phyloP scores from a whole-genome alignment of 2,113 vertebrate genomes.

The Hiodon tergisus region DNA sequence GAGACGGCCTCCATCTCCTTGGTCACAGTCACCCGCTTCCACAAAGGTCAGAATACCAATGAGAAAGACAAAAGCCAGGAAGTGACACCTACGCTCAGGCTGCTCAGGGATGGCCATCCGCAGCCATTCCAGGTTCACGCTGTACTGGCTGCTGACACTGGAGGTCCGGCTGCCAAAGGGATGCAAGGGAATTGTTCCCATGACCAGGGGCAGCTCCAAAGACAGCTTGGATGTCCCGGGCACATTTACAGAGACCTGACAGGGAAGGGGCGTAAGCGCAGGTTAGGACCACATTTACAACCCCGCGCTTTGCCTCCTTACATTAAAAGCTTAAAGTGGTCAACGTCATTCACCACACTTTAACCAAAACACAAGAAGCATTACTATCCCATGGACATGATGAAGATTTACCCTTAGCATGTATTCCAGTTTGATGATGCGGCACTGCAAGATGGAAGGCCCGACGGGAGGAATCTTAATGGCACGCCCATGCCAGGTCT shows the following conservation, averaged over 20 bases:
- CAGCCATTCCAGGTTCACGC: slow-evolving; percentile 80
- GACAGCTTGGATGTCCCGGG: slow-evolving; percentile 86
- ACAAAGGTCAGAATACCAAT: too few relatives aligned
- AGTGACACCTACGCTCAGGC: slow-evolving; percentile 74
- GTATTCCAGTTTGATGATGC: slow-evolving; percentile 91
- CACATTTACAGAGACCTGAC: slow-evolving; percentile 87
- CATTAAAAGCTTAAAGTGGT: background rate
- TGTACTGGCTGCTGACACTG: slow-evolving; percentile 85
- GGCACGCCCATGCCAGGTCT: slow-evolving; percentile 82
- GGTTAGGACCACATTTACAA: background rate
- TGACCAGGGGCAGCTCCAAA: slow-evolving; percentile 88
- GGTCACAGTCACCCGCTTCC: too few relatives aligned
- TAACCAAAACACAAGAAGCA: background rate
- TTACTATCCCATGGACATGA: too few relatives aligned
- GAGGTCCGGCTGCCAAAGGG: slow-evolving; percentile 83
- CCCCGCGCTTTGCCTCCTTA: background rate
- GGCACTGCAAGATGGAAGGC: slow-evolving; percentile 87
- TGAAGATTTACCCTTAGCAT: slow-evolving; percentile 71
- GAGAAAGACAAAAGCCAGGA: background rate
- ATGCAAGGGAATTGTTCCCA: slow-evolving; percentile 87
- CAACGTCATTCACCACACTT: too few relatives aligned
- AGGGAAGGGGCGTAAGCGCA: background rate
- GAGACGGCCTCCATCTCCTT: slow-evolving; percentile 23
- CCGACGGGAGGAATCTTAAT: slow-evolving; percentile 89
- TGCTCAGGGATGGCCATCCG: slow-evolving; percentile 71